Evolutionary conservation across 2,797 vertebrate species (phyloP).

Genomic region (Lophotriccus pileatus): DNA sequence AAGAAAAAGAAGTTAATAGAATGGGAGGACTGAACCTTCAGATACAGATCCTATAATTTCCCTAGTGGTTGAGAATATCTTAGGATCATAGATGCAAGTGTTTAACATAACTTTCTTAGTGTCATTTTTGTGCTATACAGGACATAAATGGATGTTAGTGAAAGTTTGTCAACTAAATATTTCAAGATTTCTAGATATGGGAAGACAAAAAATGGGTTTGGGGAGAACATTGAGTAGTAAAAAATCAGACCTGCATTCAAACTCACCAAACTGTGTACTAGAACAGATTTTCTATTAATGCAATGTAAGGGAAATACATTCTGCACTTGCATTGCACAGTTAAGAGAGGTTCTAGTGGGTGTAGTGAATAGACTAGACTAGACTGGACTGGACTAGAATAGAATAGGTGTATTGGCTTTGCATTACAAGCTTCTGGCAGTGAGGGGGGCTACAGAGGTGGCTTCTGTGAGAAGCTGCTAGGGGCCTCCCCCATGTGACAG

Average conservation of each 20-base stretch:
- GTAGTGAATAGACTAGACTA: not conserved
- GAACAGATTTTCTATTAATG: not conserved
- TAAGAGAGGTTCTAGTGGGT: not conserved
- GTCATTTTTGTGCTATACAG: not conserved
- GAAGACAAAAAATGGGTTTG: not conserved
- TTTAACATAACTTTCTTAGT: not conserved
- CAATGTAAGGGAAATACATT: not conserved
- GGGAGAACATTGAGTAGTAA: fast-evolving
- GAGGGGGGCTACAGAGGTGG: not conserved
- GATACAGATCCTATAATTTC: not conserved
- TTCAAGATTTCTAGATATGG: not conserved
- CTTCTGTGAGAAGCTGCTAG: not conserved
- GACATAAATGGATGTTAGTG: not conserved
- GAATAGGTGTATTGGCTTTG: not conserved
- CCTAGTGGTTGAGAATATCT: not conserved
- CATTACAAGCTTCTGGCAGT: not conserved
- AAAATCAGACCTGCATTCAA: not conserved
- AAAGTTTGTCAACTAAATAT: not conserved
- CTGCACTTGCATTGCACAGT: not conserved
- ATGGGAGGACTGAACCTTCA: not conserved
- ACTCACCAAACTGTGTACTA: not conserved
- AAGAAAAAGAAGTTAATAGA: not conserved
- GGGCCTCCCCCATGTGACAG: too few relatives aligned
- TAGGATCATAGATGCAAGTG: not conserved
- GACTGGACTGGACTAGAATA: too few relatives aligned